These are phyloP conservation scores for Platalea minor DNA, from an alignment of 2,797 vertebrate species.

Conservation along the genomic window DNA sequence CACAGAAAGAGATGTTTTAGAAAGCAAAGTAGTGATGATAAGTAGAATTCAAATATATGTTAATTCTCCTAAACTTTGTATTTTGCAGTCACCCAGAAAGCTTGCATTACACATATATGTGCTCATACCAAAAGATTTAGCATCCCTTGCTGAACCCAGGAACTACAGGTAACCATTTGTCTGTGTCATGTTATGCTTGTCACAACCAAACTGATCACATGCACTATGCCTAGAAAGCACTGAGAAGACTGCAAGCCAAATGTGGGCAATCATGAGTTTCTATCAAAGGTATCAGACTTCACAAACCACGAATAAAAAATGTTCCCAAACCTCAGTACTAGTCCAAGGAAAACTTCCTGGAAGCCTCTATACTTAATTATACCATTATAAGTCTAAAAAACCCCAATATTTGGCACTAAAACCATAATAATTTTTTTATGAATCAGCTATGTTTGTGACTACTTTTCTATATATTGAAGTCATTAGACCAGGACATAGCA, in stretches of 20 bases:
- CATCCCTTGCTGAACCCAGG: background rate
- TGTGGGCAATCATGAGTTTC: background rate
- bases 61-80: background rate
- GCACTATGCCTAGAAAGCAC: background rate
- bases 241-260: background rate
- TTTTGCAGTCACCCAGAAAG: background rate
- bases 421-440: background rate
- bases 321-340: background rate
- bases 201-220: background rate
- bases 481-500: background rate
- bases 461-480: background rate
- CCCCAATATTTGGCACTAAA: background rate
- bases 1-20: background rate
- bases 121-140: background rate
- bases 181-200: background rate
- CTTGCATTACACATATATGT: background rate
- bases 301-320: background rate
- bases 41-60: background rate
- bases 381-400: background rate
- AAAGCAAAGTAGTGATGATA: background rate
- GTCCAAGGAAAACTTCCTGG: background rate
- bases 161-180: background rate
- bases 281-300: background rate
- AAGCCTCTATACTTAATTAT: background rate
- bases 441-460: background rate